Percentiles rank a stretch among this genome's conserved stretches.
Conservation (phyloP, 2,888 invertebrate species). For the Stenoptilia bipunctidactyla region DNA sequence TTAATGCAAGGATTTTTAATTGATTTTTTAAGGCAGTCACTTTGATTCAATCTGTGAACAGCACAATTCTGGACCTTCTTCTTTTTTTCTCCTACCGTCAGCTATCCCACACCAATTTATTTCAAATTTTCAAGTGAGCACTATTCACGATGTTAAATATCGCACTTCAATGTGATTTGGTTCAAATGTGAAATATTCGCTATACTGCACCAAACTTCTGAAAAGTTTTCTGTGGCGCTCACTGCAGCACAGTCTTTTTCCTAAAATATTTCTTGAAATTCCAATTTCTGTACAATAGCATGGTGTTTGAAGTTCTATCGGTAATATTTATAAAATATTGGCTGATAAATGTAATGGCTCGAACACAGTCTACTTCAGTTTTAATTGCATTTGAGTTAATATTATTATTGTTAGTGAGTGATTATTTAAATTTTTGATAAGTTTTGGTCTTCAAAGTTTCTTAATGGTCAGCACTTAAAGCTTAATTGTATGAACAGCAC, state of each 20-base stretch:
- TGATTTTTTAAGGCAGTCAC: conserved; percentile 21
- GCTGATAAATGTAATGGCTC: conserved; percentile 61
- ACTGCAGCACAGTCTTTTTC: conserved; percentile 20
- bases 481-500: conserved; percentile 61
- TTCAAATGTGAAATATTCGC: conserved; percentile 3
- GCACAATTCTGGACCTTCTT: conserved; percentile 38
- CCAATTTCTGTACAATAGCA: conserved; percentile 63
- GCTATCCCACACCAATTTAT: conserved; percentile 27
- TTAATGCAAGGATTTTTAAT: conserved; percentile 1
- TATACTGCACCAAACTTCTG: conserved; percentile 15
- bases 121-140: conserved; percentile 29
- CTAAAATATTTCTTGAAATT: conserved; percentile 35
- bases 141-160: conserved; percentile 23
- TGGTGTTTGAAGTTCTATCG: conserved; percentile 46
- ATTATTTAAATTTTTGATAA: conserved; percentile 20
- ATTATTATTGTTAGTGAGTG: conserved; percentile 19
- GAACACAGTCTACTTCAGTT: conserved; percentile 36
- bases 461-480: conserved; percentile 50
- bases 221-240: conserved; percentile 31
- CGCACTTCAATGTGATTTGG: conserved; percentile 31
- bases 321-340: conserved; percentile 38
- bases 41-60: conserved; percentile 33
- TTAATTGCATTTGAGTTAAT: conserved; percentile 43
- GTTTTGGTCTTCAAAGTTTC: conserved; percentile 33
- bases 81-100: conserved; percentile 23